Evolutionary conservation across 2,113 vertebrate genomes (phyloP), one percentile per base, ranked within the genome.

Genomic region (Paratilapia polleni): DNA sequence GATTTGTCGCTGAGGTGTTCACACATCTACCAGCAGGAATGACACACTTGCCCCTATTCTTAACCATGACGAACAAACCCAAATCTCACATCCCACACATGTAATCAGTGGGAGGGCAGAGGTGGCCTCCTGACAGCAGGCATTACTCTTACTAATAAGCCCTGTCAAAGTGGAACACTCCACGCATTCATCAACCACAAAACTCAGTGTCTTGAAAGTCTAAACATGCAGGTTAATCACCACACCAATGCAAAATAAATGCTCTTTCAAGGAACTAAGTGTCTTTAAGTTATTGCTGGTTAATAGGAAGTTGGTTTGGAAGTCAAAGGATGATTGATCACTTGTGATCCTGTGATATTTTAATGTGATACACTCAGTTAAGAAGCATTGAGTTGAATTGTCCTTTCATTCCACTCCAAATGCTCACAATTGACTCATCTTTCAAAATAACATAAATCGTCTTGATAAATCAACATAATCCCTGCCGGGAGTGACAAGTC

Each of bases 81-180:
- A 85, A 78, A 75, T 75, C 76, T 36, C 82, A 68, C 83, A 34
- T 89, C 75, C 81, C 75, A 89, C 91, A 81, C 84, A 26, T 68
- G 84, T 20, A 79, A 82, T 90, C 82, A 88, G 64, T 38, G 2
- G 14, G 47, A 66, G 88, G 81, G 81, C 81, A 91, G 87, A 74
- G 81, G 82, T 91, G 77, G 87, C 43, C 47, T 76, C 17, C 2
- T 52, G 92, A 88, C 82, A 80, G 85, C 31, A 52, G 70, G 26
- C 91, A 93, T 93, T 93, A 93, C 86, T 95, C 93, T 92, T 76
- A 68, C 81, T 94, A 94, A 95, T 91, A 87, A 91, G 90, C 70
- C 78, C 84, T 49, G 82, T 94, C 93, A 91, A 74, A 61, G 81
- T 4, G 19, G 57, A 81, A 49, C 78, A 54, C 59, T 8, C 14